Percentiles rank a stretch among this genome's conserved stretches.
These are phyloP conservation scores for Ceyx margarethae DNA, from an alignment of 2,113 vertebrate species.

Conservation along the genomic window DNA sequence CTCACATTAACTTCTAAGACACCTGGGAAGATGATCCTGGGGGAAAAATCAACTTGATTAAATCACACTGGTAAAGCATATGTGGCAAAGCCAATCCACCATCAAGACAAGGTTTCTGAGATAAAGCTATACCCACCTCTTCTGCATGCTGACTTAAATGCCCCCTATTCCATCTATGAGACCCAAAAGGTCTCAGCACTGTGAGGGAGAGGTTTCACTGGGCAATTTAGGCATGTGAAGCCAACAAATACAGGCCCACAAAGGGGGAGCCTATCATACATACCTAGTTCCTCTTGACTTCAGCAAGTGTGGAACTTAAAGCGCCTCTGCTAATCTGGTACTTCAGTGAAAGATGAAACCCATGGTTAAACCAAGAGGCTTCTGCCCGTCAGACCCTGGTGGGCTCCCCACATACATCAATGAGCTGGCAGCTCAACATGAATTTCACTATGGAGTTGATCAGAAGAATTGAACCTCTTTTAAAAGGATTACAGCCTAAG, in stretches of 20 bases:
- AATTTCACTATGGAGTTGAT: background rate
- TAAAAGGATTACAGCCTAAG: background rate
- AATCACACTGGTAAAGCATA: background rate
- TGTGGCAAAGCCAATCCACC: background rate
- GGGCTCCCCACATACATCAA: background rate
- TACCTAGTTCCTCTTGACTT: background rate
- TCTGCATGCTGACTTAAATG: background rate
- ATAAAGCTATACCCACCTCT: background rate
- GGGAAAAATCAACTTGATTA: background rate
- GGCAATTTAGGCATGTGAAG: background rate
- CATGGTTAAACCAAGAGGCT: background rate
- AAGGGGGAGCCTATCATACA: background rate
- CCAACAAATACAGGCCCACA: background rate
- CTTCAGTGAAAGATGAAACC: background rate
- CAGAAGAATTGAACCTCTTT: background rate
- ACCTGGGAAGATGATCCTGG: background rate
- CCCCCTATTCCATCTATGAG: background rate
- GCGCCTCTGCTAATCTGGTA: background rate
- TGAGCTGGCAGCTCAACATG: background rate
- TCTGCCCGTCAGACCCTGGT: background rate
- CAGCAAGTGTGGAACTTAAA: background rate
- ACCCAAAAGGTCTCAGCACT: background rate
- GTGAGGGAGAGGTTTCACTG: background rate
- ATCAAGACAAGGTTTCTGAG: background rate
- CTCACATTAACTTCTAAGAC: background rate